Evolutionary conservation across 2,113 vertebrate genomes (phyloP).

Genomic region (Struthidea cinerea): DNA sequence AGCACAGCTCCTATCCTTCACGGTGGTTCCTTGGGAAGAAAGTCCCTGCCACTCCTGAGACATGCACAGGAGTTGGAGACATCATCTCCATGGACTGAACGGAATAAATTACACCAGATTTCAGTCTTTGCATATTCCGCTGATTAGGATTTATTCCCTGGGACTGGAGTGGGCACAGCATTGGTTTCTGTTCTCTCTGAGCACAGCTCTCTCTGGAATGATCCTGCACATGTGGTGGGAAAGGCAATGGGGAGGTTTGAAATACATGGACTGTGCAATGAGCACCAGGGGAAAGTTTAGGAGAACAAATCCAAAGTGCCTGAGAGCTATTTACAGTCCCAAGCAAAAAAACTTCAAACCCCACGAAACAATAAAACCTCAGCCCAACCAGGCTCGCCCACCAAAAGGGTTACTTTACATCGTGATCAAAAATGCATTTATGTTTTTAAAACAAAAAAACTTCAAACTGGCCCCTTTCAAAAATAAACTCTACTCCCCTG

Average conservation of each 20-base stretch:
- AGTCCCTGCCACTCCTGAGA: neutral
- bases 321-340: neutral
- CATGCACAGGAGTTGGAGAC: accelerated
- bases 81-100: neutral
- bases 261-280: neutral
- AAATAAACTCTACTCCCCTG: conserved; percentile 38
- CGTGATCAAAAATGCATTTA: neutral
- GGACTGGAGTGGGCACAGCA: accelerated
- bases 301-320: neutral
- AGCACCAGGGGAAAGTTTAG: neutral
- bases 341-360: neutral
- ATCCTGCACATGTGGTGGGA: neutral
- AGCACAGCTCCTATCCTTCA: neutral
- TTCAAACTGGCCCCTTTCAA: conserved; percentile 28
- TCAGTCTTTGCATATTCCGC: neutral
- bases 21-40: accelerated
- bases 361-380: neutral
- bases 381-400: neutral
- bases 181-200: neutral
- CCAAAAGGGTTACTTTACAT: neutral
- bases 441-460: neutral
- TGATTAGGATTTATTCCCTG: neutral
- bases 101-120: neutral
- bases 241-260: neutral
- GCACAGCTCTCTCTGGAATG: neutral